Evolutionary conservation across 2,797 vertebrate genomes (phyloP).

Genomic region (Varecia variegata): DNA sequence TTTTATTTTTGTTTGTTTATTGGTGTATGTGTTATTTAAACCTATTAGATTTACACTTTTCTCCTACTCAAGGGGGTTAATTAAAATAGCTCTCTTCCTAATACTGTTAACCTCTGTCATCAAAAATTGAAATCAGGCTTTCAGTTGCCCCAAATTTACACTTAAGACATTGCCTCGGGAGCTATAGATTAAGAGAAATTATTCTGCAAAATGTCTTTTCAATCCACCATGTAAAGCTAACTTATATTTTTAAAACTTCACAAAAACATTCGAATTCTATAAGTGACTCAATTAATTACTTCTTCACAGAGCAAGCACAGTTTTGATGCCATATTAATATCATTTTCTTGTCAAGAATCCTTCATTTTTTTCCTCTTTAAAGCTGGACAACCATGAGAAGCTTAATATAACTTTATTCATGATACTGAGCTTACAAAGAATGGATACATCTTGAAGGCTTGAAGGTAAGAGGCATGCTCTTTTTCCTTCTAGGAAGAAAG

Average conservation of each 20-base stretch:
- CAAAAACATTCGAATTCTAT: neutral
- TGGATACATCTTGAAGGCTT: neutral
- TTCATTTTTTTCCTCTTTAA: neutral
- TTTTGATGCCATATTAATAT: neutral
- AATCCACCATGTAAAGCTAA: neutral
- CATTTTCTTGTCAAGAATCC: neutral
- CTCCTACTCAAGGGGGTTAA: neutral
- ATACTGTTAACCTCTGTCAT: neutral
- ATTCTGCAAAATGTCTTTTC: neutral
- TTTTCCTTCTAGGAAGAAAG: neutral
- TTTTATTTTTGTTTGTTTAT: neutral
- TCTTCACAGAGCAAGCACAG: neutral
- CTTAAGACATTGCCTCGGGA: neutral
- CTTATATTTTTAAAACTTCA: neutral
- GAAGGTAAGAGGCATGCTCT: rapidly evolving
- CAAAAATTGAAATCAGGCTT: neutral
- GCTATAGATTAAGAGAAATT: neutral
- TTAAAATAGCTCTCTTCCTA: neutral
- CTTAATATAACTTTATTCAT: neutral
- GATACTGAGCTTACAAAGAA: neutral
- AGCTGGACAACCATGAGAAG: neutral
- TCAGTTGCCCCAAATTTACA: neutral
- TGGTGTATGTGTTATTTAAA: neutral
- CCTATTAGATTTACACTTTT: neutral
- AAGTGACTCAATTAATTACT: neutral